These are phyloP conservation scores for Girardinichthys multiradiatus DNA, from an alignment of 2,113 vertebrate species.

Conservation along the genomic window DNA sequence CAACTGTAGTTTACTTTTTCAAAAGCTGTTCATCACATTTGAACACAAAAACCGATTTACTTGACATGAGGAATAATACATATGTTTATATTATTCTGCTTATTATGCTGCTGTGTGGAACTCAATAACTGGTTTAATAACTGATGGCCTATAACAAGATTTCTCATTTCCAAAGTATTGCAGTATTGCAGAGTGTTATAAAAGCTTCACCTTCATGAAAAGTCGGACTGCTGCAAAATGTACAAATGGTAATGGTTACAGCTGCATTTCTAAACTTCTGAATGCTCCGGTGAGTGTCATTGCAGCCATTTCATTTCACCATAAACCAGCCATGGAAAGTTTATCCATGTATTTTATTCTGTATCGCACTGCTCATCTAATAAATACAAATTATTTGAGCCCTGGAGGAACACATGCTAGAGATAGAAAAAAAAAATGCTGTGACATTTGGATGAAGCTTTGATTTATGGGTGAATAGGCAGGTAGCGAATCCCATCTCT, in stretches of 20 bases:
- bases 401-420: background rate
- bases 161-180: no score
- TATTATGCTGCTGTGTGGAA: no score
- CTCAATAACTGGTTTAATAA: no score
- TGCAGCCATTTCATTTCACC: background rate
- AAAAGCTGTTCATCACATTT: no score
- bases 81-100: no score
- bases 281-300: background rate
- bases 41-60: no score
- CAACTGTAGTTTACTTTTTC: no score
- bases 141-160: no score
- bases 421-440: background rate
- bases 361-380: background rate
- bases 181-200: no score
- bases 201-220: background rate
- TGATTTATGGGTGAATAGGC: constrained; percentile 5
- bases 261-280: background rate
- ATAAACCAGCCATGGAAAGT: background rate
- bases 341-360: background rate
- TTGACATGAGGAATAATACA: no score
- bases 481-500: background rate
- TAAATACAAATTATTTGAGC: constrained; percentile 5
- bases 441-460: constrained; percentile 23
- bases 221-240: background rate
- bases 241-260: background rate